Conservation (phyloP, 2,113 vertebrate species). For the Osmerus eperlanus region DNA sequence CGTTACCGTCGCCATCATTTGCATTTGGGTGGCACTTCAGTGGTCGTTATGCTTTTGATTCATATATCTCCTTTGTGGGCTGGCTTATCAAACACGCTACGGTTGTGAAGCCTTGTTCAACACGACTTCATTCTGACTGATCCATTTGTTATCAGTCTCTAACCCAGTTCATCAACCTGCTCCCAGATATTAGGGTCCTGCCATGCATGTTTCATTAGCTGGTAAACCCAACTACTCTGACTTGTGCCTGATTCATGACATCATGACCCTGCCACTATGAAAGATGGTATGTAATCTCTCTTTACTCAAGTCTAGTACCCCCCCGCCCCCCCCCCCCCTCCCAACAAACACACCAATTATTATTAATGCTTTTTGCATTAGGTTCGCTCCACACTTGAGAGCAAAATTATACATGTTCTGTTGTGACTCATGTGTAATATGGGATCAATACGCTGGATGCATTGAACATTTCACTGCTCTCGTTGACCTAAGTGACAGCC, state of each 20-base stretch:
- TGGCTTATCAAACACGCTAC: not conserved
- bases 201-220: conserved; percentile 35
- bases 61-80: not conserved
- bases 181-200: conserved; percentile 26
- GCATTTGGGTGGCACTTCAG: not conserved
- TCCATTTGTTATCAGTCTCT: not conserved
- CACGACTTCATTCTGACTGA: not conserved
- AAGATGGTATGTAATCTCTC: conserved; percentile 23
- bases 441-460: conserved; percentile 62
- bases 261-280: conserved; percentile 13
- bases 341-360: conserved; percentile 18
- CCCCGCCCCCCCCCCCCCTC: too few species aligned
- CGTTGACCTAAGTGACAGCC: conserved; percentile 64
- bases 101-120: not conserved
- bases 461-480: conserved; percentile 60
- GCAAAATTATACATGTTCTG: conserved; percentile 47
- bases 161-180: not conserved
- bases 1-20: too few species aligned
- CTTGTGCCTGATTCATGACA: conserved; percentile 31
- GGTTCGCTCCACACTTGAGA: conserved; percentile 38
- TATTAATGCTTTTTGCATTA: conserved; percentile 52
- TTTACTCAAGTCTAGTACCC: conserved; percentile 24
- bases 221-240: conserved; percentile 32
- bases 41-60: not conserved
- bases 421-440: conserved; percentile 48